phyloP scores from a whole-genome alignment of 1,140 invertebrate genomes.

The Homarus americanus region DNA sequence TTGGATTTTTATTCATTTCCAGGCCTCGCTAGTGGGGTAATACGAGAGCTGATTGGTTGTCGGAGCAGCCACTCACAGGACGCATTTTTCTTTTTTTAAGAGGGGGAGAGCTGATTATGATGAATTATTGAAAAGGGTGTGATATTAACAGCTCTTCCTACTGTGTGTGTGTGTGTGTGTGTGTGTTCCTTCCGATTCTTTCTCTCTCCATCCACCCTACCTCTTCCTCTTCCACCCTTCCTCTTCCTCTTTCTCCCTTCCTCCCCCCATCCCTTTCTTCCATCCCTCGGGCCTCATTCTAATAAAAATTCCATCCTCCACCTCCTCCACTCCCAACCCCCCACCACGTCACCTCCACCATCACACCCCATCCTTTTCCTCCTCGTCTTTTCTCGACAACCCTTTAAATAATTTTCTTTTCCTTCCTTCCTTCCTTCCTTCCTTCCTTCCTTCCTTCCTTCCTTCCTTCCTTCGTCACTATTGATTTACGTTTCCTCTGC shows the following conservation, averaged over 20 bases:
- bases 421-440: neutral
- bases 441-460: neutral
- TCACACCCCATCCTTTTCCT: neutral
- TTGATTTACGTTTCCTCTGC: neutral
- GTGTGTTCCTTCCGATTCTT: too few species aligned
- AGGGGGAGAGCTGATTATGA: too few species aligned
- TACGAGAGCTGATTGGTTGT: neutral
- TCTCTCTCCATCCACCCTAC: neutral
- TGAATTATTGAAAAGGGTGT: too few species aligned
- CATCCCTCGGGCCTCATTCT: too few species aligned
- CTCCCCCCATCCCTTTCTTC: neutral
- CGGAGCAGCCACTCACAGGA: neutral
- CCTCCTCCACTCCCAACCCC: too few species aligned
- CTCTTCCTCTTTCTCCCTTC: neutral
- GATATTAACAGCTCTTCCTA: too few species aligned
- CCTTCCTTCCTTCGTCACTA: slow-evolving; percentile 2
- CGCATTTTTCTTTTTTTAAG: too few species aligned
- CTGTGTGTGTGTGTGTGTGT: too few species aligned
- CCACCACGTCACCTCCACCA: too few species aligned
- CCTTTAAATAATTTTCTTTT: neutral
- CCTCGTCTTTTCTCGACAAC: neutral
- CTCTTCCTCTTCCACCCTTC: neutral
- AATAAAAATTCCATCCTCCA: neutral
- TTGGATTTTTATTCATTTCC: slow-evolving; percentile 12
- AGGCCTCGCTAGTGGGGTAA: neutral